Conservation (phyloP, 2,797 vertebrate species). For the Dermochelys coriacea region DNA sequence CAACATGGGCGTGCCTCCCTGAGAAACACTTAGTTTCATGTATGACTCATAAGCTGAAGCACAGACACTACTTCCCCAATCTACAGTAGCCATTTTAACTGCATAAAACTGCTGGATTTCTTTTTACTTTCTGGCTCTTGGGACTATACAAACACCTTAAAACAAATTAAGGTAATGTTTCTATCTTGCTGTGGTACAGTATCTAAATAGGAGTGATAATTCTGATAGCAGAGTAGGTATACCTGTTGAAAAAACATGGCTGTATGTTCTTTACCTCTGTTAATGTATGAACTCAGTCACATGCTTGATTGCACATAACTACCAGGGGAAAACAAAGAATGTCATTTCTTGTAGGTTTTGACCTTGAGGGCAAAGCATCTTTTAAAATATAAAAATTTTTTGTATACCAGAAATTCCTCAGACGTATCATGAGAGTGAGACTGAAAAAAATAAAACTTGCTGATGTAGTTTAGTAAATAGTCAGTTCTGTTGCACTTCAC, state of each 20-base stretch:
- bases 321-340: constrained; percentile 44
- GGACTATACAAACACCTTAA: constrained; percentile 40
- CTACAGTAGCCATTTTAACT: constrained; percentile 86
- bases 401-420: not conserved
- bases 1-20: constrained; percentile 83
- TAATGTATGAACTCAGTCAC: constrained; percentile 63
- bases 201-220: not conserved
- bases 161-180: constrained; percentile 69
- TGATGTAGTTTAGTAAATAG: not conserved
- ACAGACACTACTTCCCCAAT: constrained; percentile 84
- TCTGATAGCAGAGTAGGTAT: constrained; percentile 18
- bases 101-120: constrained; percentile 75
- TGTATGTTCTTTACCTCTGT: constrained; percentile 61
- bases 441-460: not conserved
- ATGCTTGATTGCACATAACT: constrained; percentile 57
- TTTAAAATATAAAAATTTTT: not conserved
- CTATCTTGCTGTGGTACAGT: not conserved
- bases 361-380: constrained; percentile 1
- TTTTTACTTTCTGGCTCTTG: constrained; percentile 66
- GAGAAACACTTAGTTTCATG: constrained; percentile 82
- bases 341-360: constrained; percentile 9
- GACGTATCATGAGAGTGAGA: not conserved
- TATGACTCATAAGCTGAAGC: constrained; percentile 85
- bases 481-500: not conserved
- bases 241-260: constrained; percentile 69